These are phyloP conservation scores for Cygnus buccinator DNA, from an alignment of 2,113 vertebrate species.

Conservation along the genomic window DNA sequence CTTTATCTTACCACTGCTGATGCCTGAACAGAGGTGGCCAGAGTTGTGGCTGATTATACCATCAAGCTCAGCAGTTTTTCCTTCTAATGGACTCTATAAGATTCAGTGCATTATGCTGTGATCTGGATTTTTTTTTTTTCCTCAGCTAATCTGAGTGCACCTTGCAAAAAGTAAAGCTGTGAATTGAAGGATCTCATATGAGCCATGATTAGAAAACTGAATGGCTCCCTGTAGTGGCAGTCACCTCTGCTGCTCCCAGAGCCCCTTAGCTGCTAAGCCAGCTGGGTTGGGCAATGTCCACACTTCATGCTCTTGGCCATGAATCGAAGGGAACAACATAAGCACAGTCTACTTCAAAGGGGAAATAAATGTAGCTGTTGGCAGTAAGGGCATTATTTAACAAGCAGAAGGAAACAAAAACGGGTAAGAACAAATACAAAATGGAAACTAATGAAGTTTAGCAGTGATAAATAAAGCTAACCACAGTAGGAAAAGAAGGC, in stretches of 20 bases:
- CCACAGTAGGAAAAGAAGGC: background rate
- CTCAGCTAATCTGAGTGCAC: background rate
- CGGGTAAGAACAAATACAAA: background rate
- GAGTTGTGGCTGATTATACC: background rate
- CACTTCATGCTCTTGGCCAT: background rate
- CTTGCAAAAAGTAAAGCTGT: background rate
- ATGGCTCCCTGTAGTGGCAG: background rate
- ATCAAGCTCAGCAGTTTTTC: background rate
- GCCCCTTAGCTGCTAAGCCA: background rate
- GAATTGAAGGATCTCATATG: background rate
- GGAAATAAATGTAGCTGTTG: background rate
- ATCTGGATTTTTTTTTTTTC: background rate
- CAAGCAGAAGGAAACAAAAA: background rate
- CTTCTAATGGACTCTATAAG: background rate
- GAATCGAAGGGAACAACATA: background rate
- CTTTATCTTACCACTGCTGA: background rate
- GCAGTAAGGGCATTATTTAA: background rate
- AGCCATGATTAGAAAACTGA: background rate
- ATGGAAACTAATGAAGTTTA: background rate
- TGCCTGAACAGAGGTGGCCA: background rate
- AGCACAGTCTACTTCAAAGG: background rate
- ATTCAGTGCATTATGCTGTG: background rate
- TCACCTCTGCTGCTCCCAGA: background rate
- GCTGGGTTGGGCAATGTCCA: background rate
- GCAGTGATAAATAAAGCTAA: background rate